A percentile compares a stretch with the other conserved stretches of the same genome.
phyloP scores from a whole-genome alignment of 2,888 invertebrate species.

The Ormyrus nitidulus region DNA sequence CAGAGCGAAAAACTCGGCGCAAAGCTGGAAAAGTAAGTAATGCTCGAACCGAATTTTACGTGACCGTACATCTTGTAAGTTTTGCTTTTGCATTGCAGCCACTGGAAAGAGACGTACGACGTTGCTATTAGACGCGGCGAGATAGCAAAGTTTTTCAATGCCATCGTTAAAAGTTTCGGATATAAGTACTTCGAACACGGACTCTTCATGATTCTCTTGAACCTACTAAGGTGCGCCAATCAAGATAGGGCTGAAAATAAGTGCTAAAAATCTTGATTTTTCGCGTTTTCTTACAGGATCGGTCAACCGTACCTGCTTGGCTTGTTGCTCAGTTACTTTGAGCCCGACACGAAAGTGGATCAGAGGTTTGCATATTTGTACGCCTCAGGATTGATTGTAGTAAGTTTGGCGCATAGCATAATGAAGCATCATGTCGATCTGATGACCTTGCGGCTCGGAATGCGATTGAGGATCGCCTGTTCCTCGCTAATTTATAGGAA shows the following conservation, averaged over 20 bases:
- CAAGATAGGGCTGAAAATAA: no score
- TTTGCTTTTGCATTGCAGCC: no score
- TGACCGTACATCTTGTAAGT: no score
- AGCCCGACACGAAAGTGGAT: slow-evolving; percentile 76
- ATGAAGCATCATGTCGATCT: slow-evolving; percentile 81
- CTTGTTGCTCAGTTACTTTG: slow-evolving; percentile 81
- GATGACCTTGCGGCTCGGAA: slow-evolving; percentile 82
- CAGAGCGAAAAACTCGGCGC: slow-evolving; percentile 81
- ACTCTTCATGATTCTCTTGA: background rate
- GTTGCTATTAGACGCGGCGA: no score
- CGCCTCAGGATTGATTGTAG: slow-evolving; percentile 79
- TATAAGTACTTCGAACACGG: no score
- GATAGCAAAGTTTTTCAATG: background rate
- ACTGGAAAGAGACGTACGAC: no score
- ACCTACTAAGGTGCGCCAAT: slow-evolving; percentile 76
- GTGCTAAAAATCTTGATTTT: no score
- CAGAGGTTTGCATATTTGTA: slow-evolving; percentile 81
- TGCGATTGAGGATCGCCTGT: slow-evolving; percentile 86
- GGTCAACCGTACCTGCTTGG: slow-evolving; percentile 79
- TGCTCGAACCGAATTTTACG: background rate
- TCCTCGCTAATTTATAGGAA: slow-evolving; percentile 89
- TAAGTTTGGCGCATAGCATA: slow-evolving; percentile 79
- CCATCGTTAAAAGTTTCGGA: no score
- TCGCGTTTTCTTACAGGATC: no score
- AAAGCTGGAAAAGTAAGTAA: slow-evolving; percentile 78